These are phyloP conservation scores for Trochalopteron elliotii DNA, from an alignment of 2,113 vertebrate genomes.

Conservation along the genomic window DNA sequence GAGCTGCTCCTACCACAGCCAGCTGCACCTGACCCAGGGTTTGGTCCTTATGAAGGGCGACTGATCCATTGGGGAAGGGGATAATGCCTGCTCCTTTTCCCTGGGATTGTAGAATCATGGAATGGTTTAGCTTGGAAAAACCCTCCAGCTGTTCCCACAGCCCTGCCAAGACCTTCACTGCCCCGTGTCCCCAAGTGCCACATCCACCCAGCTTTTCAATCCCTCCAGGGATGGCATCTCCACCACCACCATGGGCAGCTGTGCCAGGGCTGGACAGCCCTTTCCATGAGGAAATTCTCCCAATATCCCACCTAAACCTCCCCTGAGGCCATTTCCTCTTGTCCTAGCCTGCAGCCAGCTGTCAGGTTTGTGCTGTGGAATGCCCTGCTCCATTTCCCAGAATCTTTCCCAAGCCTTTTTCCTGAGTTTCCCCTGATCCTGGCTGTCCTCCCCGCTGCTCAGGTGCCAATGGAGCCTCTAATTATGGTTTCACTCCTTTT, in stretches of 20 bases:
- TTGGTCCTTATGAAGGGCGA: fast-evolving
- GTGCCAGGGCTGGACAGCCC: neutral
- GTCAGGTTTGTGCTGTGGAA: neutral
- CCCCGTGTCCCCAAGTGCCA: neutral
- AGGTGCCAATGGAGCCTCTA: neutral
- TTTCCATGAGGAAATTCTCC: neutral
- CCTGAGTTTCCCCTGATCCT: neutral
- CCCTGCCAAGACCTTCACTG: neutral
- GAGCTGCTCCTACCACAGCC: neutral
- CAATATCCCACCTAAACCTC: neutral
- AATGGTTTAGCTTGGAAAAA: neutral
- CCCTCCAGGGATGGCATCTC: neutral
- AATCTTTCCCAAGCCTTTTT: neutral
- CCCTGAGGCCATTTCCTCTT: neutral
- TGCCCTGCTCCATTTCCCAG: neutral
- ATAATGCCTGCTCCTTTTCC: neutral
- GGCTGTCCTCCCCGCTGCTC: neutral
- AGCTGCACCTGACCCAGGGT: neutral
- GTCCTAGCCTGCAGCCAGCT: neutral
- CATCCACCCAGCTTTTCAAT: neutral
- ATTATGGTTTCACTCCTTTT: slow-evolving; percentile 14
- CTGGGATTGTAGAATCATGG: neutral
- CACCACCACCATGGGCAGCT: neutral
- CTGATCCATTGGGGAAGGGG: neutral
- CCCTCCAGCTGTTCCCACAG: neutral